Percentiles rank a stretch among this genome's conserved stretches.
Evolutionary conservation across 2,113 vertebrate genomes (phyloP).

Genomic region (Physeter macrocephalus): DNA sequence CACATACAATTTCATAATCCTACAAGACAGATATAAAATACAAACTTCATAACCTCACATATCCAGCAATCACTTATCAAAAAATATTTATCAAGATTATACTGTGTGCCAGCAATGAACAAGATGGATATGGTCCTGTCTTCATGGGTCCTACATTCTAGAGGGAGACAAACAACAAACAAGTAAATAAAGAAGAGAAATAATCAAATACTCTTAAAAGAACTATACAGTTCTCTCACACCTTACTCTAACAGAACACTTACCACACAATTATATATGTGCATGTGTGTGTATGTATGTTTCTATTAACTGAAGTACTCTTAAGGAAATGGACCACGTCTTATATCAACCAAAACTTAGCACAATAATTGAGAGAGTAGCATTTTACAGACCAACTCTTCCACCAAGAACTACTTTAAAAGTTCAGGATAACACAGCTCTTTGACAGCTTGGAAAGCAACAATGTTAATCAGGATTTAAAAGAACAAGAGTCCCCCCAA

Average conservation of each 20-base stretch:
- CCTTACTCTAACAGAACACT: not conserved
- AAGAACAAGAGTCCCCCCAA: not conserved
- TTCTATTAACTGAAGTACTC: not conserved
- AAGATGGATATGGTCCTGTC: not conserved
- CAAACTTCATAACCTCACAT: not conserved
- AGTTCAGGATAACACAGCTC: not conserved
- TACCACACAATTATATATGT: not conserved
- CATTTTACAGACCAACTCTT: not conserved
- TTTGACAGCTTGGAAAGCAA: not conserved
- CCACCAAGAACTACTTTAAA: not conserved
- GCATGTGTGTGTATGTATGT: not conserved
- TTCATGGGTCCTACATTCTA: not conserved
- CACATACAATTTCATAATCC: not conserved
- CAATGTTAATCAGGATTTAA: not conserved
- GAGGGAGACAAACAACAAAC: not conserved
- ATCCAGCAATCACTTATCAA: not conserved
- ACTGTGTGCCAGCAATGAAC: not conserved
- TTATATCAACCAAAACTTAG: not conserved
- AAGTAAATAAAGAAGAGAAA: not conserved
- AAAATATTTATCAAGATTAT: not conserved
- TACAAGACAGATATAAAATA: not conserved
- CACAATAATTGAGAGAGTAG: not conserved
- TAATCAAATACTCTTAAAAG: not conserved
- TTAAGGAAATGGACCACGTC: not conserved
- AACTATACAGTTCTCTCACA: not conserved